phyloP scores from a whole-genome alignment of 2,888 invertebrate species.

The Idaea biselata region DNA sequence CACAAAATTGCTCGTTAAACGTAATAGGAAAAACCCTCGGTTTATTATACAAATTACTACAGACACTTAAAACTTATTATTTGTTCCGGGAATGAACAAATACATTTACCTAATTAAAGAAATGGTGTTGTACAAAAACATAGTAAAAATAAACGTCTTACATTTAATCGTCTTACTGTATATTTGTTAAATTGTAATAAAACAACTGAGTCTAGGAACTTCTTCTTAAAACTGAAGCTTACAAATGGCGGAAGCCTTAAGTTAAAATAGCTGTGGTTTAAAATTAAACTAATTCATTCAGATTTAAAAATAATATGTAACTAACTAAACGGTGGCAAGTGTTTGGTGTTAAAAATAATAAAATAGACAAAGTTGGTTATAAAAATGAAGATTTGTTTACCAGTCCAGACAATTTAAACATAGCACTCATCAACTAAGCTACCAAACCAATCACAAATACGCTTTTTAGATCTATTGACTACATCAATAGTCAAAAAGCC shows the following conservation, averaged over 20 bases:
- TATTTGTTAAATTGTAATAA: slow-evolving; percentile 12
- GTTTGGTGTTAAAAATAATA: background rate
- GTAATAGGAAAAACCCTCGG: slow-evolving; percentile 1
- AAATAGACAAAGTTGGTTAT: background rate
- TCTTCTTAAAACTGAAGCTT: slow-evolving; percentile 16
- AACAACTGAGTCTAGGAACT: slow-evolving; percentile 24
- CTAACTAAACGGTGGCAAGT: slow-evolving; percentile 13
- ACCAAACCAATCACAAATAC: slow-evolving; percentile 38
- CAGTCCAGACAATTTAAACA: background rate
- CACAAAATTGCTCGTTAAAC: background rate
- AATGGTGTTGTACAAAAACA: background rate
- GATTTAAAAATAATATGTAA: slow-evolving; percentile 15
- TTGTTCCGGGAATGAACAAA: background rate
- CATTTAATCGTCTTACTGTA: slow-evolving; percentile 4
- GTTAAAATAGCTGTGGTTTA: background rate
- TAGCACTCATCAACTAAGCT: slow-evolving; percentile 6
- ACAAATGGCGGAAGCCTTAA: background rate
- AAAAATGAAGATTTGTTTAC: background rate
- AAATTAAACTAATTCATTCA: background rate
- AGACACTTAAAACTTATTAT: slow-evolving; percentile 1
- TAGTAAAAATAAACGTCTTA: background rate
- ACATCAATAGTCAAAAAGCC: slow-evolving; percentile 70
- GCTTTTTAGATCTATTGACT: slow-evolving; percentile 67
- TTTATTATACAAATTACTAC: background rate
- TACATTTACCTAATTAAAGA: background rate